Conservation (phyloP, 2,888 invertebrate species). For the Auanema sp. region DNA sequence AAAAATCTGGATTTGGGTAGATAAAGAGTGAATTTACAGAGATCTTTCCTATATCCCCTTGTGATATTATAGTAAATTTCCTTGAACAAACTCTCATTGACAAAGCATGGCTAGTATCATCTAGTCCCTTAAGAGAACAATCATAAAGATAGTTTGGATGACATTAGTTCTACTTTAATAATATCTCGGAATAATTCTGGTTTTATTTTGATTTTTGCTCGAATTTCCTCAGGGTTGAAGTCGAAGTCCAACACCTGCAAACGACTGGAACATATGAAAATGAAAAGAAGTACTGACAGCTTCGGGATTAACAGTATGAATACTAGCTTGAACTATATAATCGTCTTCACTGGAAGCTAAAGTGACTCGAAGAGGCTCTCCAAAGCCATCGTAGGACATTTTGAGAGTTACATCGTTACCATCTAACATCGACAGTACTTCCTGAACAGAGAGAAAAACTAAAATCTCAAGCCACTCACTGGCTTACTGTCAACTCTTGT, state of each 20-base stretch:
- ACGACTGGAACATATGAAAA: slow-evolving; percentile 1
- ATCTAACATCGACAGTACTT: slow-evolving; percentile 31
- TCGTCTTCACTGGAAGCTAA: slow-evolving; percentile 22
- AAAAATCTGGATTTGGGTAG: no score
- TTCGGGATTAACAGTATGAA: slow-evolving; percentile 26
- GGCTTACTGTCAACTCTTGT: slow-evolving; percentile 21
- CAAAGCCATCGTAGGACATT: slow-evolving; percentile 27
- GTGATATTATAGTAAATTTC: slow-evolving; percentile 12
- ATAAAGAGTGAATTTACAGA: slow-evolving; percentile 12
- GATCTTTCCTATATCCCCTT: slow-evolving; percentile 11
- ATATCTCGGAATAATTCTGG: slow-evolving; percentile 16
- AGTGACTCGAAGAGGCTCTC: slow-evolving; percentile 24
- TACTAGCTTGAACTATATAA: slow-evolving; percentile 23
- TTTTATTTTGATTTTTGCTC: slow-evolving; percentile 5
- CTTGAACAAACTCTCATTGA: not conserved
- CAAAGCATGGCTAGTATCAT: slow-evolving; percentile 7
- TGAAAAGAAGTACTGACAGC: slow-evolving; percentile 9
- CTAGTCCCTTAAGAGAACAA: slow-evolving; percentile 2
- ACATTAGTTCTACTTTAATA: slow-evolving; percentile 7
- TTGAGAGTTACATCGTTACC: slow-evolving; percentile 22
- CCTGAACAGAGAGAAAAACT: slow-evolving; percentile 14
- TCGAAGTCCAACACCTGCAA: slow-evolving; percentile 7
- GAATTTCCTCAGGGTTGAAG: slow-evolving; percentile 7
- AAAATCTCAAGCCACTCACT: not conserved
- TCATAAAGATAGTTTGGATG: no score